Evolutionary conservation across 2,113 vertebrate species (phyloP), one percentile per base, ranked within the genome.

Genomic region (Apteryx mantelli): DNA sequence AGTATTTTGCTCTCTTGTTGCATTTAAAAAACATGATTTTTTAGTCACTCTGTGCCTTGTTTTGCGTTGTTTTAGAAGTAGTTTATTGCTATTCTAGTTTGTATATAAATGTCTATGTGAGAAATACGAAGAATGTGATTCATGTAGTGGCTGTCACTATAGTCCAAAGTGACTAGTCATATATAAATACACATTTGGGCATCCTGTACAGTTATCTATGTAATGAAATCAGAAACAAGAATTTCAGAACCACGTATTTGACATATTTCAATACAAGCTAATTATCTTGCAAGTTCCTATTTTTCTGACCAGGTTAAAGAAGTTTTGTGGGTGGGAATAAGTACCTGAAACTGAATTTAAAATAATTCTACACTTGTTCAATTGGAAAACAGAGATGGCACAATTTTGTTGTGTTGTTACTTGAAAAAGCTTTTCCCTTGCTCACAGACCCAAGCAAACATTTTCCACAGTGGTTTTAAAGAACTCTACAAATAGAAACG

Each of bases 1-100:
- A 90, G n/a, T 86, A 53, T 63, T 95, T 93, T 91, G 60, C 90
- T 95, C 38, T 84, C 79, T 92, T 82, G 11, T 61, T 88, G 24
- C 71, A 85, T 74, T 68, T 88, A 42, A 81, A 89, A 36, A 66
- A 2, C 28, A 28, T 60, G 58, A 79, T 86, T 90, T 90, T 95
- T 48, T 40, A 78, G 50, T 70, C 1, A 68, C 87, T 88, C 50
- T 84, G 68, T 82, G 81, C 18, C 68, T 91, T 92, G 48, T 36
- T 87, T 92, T 82, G n/a, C 20, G 63, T 76, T 95, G 77, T 89
- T 93, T 81, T 86, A 79, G 32, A 89, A 90, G 61, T 42, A 80
- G 44, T 32, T 75, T 7, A 5, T 53, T 87, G 25, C 73, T 91
- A 34, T 55, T 82, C 26, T 42, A 66, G 84, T 89, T 42, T 19